Conservation (phyloP, 2,888 invertebrate species). For the Tenthredo distinguenda region DNA sequence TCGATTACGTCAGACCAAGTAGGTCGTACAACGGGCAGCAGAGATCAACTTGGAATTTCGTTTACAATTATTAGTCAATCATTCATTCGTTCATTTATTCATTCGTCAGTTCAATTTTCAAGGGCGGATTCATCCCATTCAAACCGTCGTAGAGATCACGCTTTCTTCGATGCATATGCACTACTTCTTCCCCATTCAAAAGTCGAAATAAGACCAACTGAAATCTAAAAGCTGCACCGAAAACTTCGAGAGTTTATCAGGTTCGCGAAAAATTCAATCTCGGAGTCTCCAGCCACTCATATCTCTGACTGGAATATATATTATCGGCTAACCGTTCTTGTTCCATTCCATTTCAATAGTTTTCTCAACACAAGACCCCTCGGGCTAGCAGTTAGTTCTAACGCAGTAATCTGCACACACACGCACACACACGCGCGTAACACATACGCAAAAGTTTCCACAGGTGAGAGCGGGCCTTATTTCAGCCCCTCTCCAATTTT, state of each 20-base stretch:
- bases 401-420: neutral
- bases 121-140: neutral
- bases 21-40: conserved; percentile 39
- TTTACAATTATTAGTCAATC: neutral
- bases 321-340: neutral
- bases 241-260: conserved; percentile 12
- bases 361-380: conserved; percentile 1
- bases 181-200: neutral
- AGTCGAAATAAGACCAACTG: neutral
- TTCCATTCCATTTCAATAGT: conserved; percentile 6
- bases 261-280: conserved; percentile 23
- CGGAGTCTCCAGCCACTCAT: neutral
- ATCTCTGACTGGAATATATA: conserved; percentile 16
- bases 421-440: neutral
- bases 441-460: neutral
- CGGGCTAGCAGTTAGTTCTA: neutral
- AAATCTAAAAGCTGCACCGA: neutral
- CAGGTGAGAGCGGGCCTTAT: conserved; percentile 30
- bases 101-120: neutral
- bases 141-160: neutral
- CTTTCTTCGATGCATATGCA: neutral
- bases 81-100: neutral
- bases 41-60: conserved; percentile 23
- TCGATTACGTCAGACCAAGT: conserved; percentile 52
- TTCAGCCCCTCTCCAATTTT: conserved; percentile 17